A percentile compares a stretch with the other conserved stretches of the same genome.
Evolutionary conservation across 1,140 invertebrate genomes (phyloP).

Genomic region (Drusus annulatus): DNA sequence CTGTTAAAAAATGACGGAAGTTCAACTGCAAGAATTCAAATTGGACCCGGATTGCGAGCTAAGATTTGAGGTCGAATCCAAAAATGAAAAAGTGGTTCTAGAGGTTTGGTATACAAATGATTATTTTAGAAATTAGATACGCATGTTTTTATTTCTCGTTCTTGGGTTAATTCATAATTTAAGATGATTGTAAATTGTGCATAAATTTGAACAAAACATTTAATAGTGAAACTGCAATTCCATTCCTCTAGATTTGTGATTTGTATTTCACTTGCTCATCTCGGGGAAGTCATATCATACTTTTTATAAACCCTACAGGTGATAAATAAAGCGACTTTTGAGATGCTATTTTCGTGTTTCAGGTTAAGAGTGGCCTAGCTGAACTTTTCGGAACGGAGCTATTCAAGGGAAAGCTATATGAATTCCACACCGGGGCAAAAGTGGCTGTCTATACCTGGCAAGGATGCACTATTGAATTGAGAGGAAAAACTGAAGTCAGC

Average conservation of each 20-base stretch:
- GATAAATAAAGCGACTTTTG: too few species aligned
- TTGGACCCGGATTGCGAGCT: conserved; percentile 92
- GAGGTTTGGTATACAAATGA: conserved; percentile 73
- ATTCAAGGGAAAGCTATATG: conserved; percentile 93
- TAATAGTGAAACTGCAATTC: too few species aligned
- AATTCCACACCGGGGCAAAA: conserved; percentile 92
- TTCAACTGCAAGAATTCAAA: conserved; percentile 82
- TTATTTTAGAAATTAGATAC: too few species aligned
- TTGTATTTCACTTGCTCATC: too few species aligned
- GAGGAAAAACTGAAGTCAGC: conserved; percentile 91
- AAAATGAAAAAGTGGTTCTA: conserved; percentile 87
- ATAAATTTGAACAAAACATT: too few species aligned
- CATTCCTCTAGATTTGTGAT: too few species aligned
- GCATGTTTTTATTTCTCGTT: too few species aligned
- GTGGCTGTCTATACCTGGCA: conserved; percentile 97
- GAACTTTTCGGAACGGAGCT: conserved; percentile 98
- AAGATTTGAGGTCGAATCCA: conserved; percentile 93
- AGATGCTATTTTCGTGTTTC: conserved; percentile 55
- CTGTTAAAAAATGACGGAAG: conserved; percentile 70
- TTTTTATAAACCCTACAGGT: too few species aligned
- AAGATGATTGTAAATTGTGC: too few species aligned
- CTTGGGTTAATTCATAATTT: too few species aligned
- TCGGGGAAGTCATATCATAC: too few species aligned
- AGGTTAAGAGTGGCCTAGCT: conserved; percentile 90
- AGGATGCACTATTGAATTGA: conserved; percentile 88